Evolutionary conservation across 2,113 vertebrate species (phyloP).

Genomic region (Xenopus laevis): DNA sequence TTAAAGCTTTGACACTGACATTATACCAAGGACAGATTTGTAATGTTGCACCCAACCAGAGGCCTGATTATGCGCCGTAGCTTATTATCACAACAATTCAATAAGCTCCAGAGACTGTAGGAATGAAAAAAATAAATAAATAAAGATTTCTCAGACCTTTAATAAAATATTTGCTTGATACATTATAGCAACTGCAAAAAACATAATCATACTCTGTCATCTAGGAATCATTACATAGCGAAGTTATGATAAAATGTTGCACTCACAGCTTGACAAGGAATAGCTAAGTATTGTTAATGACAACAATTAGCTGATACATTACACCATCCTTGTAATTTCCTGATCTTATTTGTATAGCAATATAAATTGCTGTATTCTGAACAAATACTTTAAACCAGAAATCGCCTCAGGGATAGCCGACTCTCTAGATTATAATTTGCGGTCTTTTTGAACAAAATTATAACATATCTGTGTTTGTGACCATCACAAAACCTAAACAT

Average conservation of each 20-base stretch:
- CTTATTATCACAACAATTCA: too few relatives aligned
- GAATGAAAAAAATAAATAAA: too few relatives aligned
- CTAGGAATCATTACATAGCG: not conserved
- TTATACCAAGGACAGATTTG: not conserved
- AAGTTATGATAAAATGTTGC: conserved; percentile 21
- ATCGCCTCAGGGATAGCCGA: not conserved
- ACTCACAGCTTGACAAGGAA: conserved; percentile 6
- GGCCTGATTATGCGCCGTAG: too few relatives aligned
- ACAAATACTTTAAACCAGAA: conserved; percentile 17
- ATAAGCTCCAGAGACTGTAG: too few relatives aligned
- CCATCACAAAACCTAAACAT: not conserved
- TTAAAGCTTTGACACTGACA: conserved; percentile 4
- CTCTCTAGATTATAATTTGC: conserved; percentile 7
- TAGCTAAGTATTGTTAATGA: conserved; percentile 33
- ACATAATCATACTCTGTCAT: not conserved
- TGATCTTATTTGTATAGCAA: conserved; percentile 29
- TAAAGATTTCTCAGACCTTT: too few relatives aligned
- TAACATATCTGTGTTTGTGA: conserved; percentile 11
- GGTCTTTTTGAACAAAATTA: not conserved
- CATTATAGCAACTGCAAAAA: too few relatives aligned
- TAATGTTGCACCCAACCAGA: too few relatives aligned
- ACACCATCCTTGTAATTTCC: conserved; percentile 26
- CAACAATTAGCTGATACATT: conserved; percentile 37
- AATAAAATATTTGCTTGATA: too few relatives aligned
- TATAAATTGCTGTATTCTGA: conserved; percentile 17